Conservation (phyloP, 64 coral and sea anemone species). For the Montipora capricornis region DNA sequence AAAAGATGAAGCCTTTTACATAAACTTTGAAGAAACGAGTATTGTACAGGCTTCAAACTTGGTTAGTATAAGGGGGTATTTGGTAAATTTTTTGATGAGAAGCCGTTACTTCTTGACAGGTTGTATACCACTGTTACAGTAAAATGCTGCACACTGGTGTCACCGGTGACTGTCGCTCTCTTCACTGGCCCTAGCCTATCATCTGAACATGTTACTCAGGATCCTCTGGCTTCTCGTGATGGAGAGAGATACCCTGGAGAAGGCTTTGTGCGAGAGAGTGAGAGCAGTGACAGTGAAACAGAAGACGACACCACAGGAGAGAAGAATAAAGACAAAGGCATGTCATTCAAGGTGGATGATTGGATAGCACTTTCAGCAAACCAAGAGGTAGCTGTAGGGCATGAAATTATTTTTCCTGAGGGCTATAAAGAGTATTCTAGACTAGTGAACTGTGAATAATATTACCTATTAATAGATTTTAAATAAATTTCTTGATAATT, state of each 20-base stretch:
- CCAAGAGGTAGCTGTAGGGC: conserved; percentile 67
- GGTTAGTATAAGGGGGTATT: too few relatives aligned
- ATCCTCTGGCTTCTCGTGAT: conserved; percentile 64
- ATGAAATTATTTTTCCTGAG: too few relatives aligned
- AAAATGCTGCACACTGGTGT: conserved; percentile 90
- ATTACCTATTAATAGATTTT: too few relatives aligned
- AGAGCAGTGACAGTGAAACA: conserved; percentile 96
- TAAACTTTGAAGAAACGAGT: too few relatives aligned
- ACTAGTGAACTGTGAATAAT: too few relatives aligned
- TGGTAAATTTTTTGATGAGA: too few relatives aligned
- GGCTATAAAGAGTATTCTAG: too few relatives aligned
- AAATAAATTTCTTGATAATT: too few relatives aligned
- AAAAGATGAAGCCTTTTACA: too few relatives aligned
- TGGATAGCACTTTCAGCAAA: conserved; percentile 80
- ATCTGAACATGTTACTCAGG: conserved; percentile 82
- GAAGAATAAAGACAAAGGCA: conserved; percentile 66
- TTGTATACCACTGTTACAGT: conserved; percentile 86
- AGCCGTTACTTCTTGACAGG: neutral
- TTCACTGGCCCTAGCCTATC: conserved; percentile 89
- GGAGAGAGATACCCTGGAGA: conserved; percentile 60
- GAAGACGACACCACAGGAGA: conserved; percentile 62
- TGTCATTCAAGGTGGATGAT: conserved; percentile 85
- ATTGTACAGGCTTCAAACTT: too few relatives aligned
- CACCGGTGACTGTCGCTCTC: conserved; percentile 75
- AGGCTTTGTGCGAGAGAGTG: conserved; percentile 54